phyloP scores from a whole-genome alignment of 1,140 invertebrate species.

The Megalonaias nervosa region DNA sequence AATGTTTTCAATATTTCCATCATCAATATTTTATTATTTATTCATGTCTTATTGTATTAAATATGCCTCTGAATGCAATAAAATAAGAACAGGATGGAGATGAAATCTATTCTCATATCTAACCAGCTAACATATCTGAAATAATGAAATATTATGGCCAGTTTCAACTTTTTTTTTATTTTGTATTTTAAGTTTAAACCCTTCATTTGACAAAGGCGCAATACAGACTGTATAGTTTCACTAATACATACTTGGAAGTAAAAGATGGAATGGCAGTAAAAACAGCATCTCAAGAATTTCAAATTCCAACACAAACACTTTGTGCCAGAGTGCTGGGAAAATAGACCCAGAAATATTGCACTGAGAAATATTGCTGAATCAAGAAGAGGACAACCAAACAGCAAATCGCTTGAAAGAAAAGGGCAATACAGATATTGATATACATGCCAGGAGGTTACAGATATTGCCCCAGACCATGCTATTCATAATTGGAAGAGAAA shows the following conservation, averaged over 20 bases:
- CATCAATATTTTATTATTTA: no score
- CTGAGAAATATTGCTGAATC: neutral
- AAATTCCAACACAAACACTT: neutral
- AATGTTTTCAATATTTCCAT: no score
- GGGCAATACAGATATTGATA: neutral
- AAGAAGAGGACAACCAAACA: neutral
- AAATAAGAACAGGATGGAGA: no score
- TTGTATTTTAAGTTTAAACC: no score
- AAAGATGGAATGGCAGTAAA: neutral
- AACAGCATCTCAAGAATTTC: neutral
- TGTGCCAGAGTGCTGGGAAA: neutral
- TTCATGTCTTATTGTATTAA: no score
- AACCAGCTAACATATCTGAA: no score
- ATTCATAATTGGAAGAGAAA: neutral
- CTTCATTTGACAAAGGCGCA: no score
- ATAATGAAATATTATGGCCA: no score
- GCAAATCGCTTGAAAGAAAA: neutral
- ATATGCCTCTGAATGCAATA: no score
- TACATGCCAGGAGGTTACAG: neutral
- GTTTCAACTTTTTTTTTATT: no score
- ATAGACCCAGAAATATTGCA: neutral
- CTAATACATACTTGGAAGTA: neutral
- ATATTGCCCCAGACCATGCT: neutral
- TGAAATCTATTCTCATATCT: no score
- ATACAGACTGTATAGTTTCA: no score